Evolutionary conservation across 2,888 invertebrate species (phyloP).

Genomic region (Napeogenes sylphis): DNA sequence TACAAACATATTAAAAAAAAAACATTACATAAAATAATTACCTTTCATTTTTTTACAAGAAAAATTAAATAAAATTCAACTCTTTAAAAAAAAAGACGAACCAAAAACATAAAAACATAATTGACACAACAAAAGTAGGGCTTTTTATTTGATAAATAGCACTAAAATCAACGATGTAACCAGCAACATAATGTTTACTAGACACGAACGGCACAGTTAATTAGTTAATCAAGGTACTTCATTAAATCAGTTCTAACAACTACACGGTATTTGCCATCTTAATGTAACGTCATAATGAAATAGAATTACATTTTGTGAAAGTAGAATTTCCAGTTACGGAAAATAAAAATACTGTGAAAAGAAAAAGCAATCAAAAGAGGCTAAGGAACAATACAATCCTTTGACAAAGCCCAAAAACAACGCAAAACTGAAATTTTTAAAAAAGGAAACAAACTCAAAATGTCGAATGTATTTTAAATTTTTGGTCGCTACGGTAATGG

Average conservation of each 20-base stretch:
- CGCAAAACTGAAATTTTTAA: neutral
- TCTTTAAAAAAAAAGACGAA: slow-evolving; percentile 30
- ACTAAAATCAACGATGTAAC: slow-evolving; percentile 15
- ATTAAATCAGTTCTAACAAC: slow-evolving; percentile 32
- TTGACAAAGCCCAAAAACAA: slow-evolving; percentile 4
- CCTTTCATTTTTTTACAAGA: no score
- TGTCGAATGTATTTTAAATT: slow-evolving; percentile 12
- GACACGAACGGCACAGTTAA: slow-evolving; percentile 38
- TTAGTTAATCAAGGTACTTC: slow-evolving; percentile 38
- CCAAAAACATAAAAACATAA: slow-evolving; percentile 5
- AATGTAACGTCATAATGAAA: slow-evolving; percentile 24
- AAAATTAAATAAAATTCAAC: no score
- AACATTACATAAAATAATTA: no score
- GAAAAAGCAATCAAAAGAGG: slow-evolving; percentile 4
- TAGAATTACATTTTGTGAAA: slow-evolving; percentile 7
- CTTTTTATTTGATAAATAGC: slow-evolving; percentile 12
- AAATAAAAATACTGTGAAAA: slow-evolving; percentile 2
- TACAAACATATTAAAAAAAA: no score
- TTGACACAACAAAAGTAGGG: neutral
- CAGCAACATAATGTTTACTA: slow-evolving; percentile 24
- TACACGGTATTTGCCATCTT: slow-evolving; percentile 33
- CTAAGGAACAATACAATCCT: slow-evolving; percentile 4
- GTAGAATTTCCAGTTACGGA: neutral
- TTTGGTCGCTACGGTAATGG: neutral
- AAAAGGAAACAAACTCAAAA: slow-evolving; percentile 9